phyloP scores from a whole-genome alignment of 2,113 vertebrate species.

The Numida meleagris region DNA sequence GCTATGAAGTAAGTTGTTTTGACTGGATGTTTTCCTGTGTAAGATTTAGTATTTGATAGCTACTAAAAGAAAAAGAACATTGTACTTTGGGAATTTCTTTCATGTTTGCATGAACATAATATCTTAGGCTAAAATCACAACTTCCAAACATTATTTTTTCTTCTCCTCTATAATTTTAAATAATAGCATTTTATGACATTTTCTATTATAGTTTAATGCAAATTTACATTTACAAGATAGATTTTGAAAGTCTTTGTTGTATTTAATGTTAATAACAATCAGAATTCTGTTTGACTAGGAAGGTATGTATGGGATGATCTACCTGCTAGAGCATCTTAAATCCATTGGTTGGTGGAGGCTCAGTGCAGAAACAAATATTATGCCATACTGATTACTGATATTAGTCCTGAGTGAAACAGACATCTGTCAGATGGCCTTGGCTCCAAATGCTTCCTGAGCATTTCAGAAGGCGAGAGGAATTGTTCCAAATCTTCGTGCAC shows the following conservation, averaged over 20 bases:
- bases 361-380: background rate
- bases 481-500: background rate
- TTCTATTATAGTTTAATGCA: background rate
- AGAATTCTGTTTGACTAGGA: background rate
- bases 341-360: background rate
- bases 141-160: background rate
- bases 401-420: background rate
- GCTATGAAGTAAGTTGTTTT: background rate
- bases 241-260: background rate
- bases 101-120: background rate
- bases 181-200: background rate
- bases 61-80: background rate
- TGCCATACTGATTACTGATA: background rate
- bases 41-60: background rate
- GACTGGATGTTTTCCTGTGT: background rate
- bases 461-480: background rate
- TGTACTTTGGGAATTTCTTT: background rate
- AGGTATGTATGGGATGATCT: background rate
- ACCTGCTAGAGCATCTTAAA: background rate
- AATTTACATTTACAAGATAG: background rate
- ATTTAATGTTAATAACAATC: background rate
- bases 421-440: conserved; percentile 3
- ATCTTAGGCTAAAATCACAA: background rate
- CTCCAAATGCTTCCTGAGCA: conserved; percentile 31
- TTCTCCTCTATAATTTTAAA: background rate